Base-by-base conservation (phyloP, 1,140 invertebrate species). In the Antheraea pernyi region DNA sequence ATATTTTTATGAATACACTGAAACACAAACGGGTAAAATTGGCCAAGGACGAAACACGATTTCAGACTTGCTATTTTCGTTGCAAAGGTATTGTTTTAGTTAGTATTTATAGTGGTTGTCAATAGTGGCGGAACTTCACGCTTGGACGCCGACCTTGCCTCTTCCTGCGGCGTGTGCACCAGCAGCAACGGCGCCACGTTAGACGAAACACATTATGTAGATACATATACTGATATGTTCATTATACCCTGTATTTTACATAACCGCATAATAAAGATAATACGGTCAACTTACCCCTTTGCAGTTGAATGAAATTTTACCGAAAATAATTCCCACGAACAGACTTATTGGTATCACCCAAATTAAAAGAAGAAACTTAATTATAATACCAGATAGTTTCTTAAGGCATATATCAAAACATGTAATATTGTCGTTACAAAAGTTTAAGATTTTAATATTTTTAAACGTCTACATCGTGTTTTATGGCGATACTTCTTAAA, bases 131-230 rank as follows among this genome's bases (percentile, higher is more conserved):
- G 83, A 88, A 83, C 82, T 88, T 91, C 80, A 91, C 85, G 87
- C 76, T 85, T 85, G 84, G 80, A 71, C 75, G 85, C 88, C 83
- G 86, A 88, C 87, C 88, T 91, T 91, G 87, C 82, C 82, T 81
- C 80, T 88, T 90, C 86, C 84, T 87, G 86, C 77, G 74, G 64
- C 75, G 72, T 72, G 73, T 72, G 70, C 62, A 71, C 74, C 69
- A 68, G 67, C 39, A 42, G 19, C 30, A 30, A 30, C 22, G 22
- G 22, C 22, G 22, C 22, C 22, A 30, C 39, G 60, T 22, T 46
- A 42, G 67, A 64, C 22, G 19, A 7, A 46, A 48, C 39, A 65
- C 18, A 48, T 53, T 11, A 53, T 13, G 16, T 11, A 53, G 9
- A 53, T 53, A 53, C 46, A 53, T 53, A 16, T 2, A 53, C 11